phyloP scores from a whole-genome alignment of 2,797 vertebrate genomes.

The Falco biarmicus region DNA sequence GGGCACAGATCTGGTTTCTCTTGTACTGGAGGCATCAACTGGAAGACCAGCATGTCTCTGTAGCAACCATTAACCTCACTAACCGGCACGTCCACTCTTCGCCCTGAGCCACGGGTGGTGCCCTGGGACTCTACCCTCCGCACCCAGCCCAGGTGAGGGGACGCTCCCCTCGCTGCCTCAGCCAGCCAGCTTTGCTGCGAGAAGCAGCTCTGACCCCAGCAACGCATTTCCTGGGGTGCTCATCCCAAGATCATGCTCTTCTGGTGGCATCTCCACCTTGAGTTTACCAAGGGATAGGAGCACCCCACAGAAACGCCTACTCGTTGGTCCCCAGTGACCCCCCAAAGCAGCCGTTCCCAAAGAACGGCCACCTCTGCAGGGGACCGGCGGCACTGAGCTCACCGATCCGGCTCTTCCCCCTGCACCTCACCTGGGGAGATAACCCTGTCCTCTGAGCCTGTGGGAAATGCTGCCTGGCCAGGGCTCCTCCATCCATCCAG shows the following conservation, averaged over 20 bases:
- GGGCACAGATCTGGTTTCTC: neutral
- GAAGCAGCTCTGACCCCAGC: neutral
- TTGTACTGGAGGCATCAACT: neutral
- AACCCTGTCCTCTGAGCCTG: neutral
- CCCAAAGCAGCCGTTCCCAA: neutral
- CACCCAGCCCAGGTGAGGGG: neutral
- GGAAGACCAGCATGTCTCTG: neutral
- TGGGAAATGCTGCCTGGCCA: neutral
- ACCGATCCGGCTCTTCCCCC: neutral
- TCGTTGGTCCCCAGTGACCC: neutral
- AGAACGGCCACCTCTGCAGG: neutral
- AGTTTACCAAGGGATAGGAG: neutral
- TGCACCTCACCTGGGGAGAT: neutral
- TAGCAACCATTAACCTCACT: neutral
- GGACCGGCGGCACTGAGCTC: neutral
- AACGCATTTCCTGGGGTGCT: neutral
- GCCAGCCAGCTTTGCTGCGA: neutral
- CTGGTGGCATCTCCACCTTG: neutral
- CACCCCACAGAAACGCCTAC: neutral
- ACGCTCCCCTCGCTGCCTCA: neutral
- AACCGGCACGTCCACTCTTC: neutral
- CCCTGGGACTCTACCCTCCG: neutral
- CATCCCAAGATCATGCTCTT: neutral
- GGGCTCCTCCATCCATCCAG: neutral
- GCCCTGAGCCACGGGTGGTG: neutral